Evolutionary conservation across 2,888 invertebrate genomes (phyloP).

Genomic region (Amphipyra tragopoginis): DNA sequence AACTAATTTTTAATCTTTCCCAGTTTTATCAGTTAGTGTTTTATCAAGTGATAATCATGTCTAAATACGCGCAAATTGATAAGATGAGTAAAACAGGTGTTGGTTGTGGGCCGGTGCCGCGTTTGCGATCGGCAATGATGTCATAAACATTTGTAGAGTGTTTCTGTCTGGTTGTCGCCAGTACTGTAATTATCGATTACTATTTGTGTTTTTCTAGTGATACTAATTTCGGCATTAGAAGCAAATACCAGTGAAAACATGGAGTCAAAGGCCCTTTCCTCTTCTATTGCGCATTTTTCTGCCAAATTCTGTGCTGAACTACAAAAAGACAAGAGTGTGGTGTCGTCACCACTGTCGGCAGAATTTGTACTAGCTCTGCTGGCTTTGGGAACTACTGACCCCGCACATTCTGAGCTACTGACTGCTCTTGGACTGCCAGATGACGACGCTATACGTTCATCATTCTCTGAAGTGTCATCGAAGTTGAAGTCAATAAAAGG

Average conservation of each 20-base stretch:
- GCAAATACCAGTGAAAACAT: conserved; percentile 66
- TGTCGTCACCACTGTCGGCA: conserved; percentile 87
- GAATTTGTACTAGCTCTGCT: conserved; percentile 83
- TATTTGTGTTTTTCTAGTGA: conserved; percentile 66
- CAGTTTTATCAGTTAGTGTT: too few species aligned
- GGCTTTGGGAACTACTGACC: conserved; percentile 79
- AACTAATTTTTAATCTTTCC: too few species aligned
- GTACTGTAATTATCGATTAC: conserved; percentile 3
- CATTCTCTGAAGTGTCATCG: conserved; percentile 73
- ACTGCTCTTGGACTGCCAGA: conserved; percentile 73
- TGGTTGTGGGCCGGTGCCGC: conserved; percentile 8
- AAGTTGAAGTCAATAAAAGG: conserved; percentile 80
- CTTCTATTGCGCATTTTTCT: conserved; percentile 80
- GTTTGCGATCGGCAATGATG: conserved; percentile 40
- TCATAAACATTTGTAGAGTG: conserved; percentile 35
- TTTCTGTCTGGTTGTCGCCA: conserved; percentile 15
- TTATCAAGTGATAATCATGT: too few species aligned
- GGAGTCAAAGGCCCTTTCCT: conserved; percentile 78
- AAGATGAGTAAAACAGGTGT: too few species aligned
- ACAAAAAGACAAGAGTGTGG: conserved; percentile 78
- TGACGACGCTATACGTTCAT: conserved; percentile 79
- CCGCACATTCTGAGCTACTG: conserved; percentile 77
- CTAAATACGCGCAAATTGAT: too few species aligned
- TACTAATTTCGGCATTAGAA: conserved; percentile 64
- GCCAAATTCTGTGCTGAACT: conserved; percentile 87